Evolutionary conservation across 2,797 vertebrate genomes (phyloP), one percentile per base, ranked within the genome.

Genomic region (Cyprinodon diabolis): DNA sequence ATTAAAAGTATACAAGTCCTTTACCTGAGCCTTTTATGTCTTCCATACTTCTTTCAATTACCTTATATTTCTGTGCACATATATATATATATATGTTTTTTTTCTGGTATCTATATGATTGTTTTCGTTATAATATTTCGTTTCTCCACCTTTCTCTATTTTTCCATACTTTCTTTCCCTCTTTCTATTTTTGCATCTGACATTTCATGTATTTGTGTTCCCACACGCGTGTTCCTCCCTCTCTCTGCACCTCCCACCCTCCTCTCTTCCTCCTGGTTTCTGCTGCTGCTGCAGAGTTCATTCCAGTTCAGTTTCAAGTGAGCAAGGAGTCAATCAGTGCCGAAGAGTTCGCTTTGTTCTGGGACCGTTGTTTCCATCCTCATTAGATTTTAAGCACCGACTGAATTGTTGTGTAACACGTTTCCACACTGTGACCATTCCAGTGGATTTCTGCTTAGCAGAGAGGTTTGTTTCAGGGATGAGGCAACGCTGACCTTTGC

Each of bases 401-500:
- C 30, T 68, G n/a, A 21, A 48, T 10, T n/a, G 17, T 73, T 73
- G 48, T 47, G 43, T 45, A 83, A 83, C 0, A 6, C 0, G 0
- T 2, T 21, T 40, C 21, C 10, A 15, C 52, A 23, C 23, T 12
- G 17, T 58, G 79, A 5, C 19, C 2, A 4, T 21, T 13, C 11
- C 1, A 65, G 23, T 17, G 0, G 47, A 25, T 4, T 37, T 12
- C 21, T 72, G 12, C 21, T 23, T 66, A 69, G 66, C 54, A 4
- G 10, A 74, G 49, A 8, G 37, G 66, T 68, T 76, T 72, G 71
- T 23, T 43, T 52, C 52, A 48, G 47, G 15, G 72, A 78, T 84
- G 77, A 86, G 80, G 79, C 79, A 82, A 84, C 5, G 54, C 6
- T 1, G 49, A 48, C 60, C 72, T 69, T 48, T 47, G 10, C 30